A percentile compares a stretch with the other conserved stretches of the same genome.
phyloP scores from a whole-genome alignment of 2,797 vertebrate species.

The Mionectes olivaceus region DNA sequence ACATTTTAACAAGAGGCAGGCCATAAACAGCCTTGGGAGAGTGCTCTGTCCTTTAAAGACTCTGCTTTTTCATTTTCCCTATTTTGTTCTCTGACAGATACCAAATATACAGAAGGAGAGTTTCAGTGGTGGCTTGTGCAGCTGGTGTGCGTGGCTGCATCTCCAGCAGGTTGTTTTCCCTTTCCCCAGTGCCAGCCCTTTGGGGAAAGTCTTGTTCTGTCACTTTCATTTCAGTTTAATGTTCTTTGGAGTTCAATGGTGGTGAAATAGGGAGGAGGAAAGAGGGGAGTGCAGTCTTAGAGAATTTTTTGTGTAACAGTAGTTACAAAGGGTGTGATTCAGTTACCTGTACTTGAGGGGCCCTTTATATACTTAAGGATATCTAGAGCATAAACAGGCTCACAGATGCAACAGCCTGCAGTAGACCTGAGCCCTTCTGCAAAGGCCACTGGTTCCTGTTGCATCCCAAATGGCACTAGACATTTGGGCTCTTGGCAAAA shows the following conservation, averaged over 20 bases:
- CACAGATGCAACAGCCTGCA: background rate
- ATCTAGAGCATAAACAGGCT: background rate
- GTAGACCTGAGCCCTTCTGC: background rate
- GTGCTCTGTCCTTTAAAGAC: background rate
- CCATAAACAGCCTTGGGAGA: background rate
- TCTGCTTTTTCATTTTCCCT: background rate
- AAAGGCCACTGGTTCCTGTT: background rate
- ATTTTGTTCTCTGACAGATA: background rate
- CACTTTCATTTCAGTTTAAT: background rate
- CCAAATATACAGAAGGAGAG: background rate
- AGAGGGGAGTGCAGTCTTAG: background rate
- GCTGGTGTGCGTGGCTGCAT: background rate
- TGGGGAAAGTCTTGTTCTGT: background rate
- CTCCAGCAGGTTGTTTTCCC: slow-evolving; percentile 10
- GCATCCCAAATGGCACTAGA: background rate
- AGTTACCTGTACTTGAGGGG: background rate
- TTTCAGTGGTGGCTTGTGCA: background rate
- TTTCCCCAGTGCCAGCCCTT: background rate
- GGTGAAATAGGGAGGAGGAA: background rate
- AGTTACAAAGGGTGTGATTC: background rate
- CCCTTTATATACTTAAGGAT: background rate
- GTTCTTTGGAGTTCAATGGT: background rate
- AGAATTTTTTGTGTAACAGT: background rate
- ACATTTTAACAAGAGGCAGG: slow-evolving; percentile 15
- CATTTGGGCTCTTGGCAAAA: background rate